Conservation (phyloP, 2,113 vertebrate genomes). For the Halichoeres trimaculatus region DNA sequence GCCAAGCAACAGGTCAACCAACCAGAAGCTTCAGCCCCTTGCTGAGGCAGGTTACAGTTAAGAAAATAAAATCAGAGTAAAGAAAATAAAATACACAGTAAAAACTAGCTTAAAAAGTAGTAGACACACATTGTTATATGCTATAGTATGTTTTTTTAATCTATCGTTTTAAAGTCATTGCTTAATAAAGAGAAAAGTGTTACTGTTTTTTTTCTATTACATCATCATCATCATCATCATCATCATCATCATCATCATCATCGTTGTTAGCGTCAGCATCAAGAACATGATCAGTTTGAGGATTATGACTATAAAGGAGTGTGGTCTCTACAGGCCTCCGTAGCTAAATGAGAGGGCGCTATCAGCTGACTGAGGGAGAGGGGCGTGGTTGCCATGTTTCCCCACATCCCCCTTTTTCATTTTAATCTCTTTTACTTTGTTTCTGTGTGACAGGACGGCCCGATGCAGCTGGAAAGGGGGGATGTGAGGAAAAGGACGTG, state of each 20-base stretch:
- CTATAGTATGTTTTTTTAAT: constrained; percentile 64
- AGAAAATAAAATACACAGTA: constrained; percentile 50
- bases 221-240: constrained; percentile 52
- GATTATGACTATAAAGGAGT: constrained; percentile 71
- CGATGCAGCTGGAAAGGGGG: not conserved
- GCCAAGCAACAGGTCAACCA: constrained; percentile 31
- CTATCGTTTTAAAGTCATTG: constrained; percentile 68
- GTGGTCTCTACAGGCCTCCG: constrained; percentile 52
- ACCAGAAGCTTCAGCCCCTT: constrained; percentile 43
- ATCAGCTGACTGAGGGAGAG: constrained; percentile 58
- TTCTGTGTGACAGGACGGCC: not conserved
- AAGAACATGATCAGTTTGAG: constrained; percentile 57
- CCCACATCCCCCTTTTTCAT: not conserved
- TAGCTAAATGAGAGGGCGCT: constrained; percentile 73
- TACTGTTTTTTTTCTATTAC: constrained; percentile 57
- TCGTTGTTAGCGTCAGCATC: constrained; percentile 31
- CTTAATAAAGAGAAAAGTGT: constrained; percentile 70
- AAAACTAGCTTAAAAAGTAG: constrained; percentile 68
- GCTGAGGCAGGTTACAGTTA: constrained; percentile 60
- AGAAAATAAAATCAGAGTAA: constrained; percentile 46
- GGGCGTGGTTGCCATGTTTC: constrained; percentile 23
- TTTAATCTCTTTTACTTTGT: constrained; percentile 36
- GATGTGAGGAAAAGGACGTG: constrained; percentile 27
- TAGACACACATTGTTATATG: constrained; percentile 74
- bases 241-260: constrained; percentile 37